These are phyloP conservation scores for Ectemnius continuus DNA, from an alignment of 2,888 invertebrate genomes.

Conservation along the genomic window DNA sequence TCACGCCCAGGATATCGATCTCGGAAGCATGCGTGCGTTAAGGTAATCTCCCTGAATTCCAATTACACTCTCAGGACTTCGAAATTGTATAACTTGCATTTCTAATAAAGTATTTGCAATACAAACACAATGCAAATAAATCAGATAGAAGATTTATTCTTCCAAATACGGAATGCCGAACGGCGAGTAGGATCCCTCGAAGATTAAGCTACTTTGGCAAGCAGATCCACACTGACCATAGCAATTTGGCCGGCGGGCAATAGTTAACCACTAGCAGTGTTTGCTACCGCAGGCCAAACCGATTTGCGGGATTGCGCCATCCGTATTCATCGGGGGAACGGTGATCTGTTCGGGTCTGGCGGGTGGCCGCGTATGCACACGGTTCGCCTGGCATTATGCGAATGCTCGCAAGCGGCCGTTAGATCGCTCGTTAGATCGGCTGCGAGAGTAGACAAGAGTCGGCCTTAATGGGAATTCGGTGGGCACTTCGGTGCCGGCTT, in stretches of 20 bases:
- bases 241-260: constrained; percentile 35
- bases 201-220: no score
- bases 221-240: constrained; percentile 21
- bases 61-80: no score
- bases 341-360: constrained; percentile 23
- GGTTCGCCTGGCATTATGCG: constrained; percentile 45
- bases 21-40: background rate
- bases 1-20: background rate
- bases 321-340: constrained; percentile 48
- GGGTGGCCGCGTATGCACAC: constrained; percentile 18
- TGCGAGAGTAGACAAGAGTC: constrained; percentile 31
- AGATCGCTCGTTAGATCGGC: constrained; percentile 49
- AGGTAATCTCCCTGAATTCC: background rate
- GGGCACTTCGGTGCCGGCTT: constrained; percentile 51
- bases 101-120: no score
- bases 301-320: constrained; percentile 38
- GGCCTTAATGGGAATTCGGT: constrained; percentile 54
- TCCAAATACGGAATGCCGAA: no score
- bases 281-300: constrained; percentile 16
- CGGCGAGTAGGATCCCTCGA: no score
- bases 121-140: no score
- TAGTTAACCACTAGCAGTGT: constrained; percentile 10
- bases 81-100: no score
- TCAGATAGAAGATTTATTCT: no score
- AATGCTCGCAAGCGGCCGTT: constrained; percentile 38